A percentile compares a stretch with the other conserved stretches of the same genome.
Evolutionary conservation across 2,888 invertebrate genomes (phyloP).

Genomic region (Xanthostigma xanthostigma): DNA sequence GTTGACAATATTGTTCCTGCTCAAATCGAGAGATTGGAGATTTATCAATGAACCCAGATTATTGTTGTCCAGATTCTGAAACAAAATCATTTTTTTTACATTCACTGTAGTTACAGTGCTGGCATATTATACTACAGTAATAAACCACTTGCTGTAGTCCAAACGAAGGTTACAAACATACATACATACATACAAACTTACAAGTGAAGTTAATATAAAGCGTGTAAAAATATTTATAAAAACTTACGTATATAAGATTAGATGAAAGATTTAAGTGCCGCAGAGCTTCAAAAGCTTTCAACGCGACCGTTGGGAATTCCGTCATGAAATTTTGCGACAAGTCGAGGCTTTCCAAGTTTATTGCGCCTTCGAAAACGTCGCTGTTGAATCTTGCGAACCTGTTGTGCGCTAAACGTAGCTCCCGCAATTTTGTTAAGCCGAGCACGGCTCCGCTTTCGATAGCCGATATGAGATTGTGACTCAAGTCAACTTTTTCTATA

Average conservation of each 20-base stretch:
- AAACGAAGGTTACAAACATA: too few relatives aligned
- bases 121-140: too few relatives aligned
- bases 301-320: slow-evolving; percentile 64
- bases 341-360: slow-evolving; percentile 63
- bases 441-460: slow-evolving; percentile 65
- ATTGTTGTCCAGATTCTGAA: slow-evolving; percentile 60
- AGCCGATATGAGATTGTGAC: slow-evolving; percentile 56
- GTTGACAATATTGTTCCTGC: slow-evolving; percentile 69
- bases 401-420: slow-evolving; percentile 62
- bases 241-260: slow-evolving; percentile 64
- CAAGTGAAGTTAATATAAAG: too few relatives aligned
- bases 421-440: slow-evolving; percentile 48
- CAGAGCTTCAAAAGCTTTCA: slow-evolving; percentile 52
- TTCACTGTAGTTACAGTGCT: slow-evolving; percentile 2
- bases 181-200: too few relatives aligned
- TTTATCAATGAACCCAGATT: slow-evolving; percentile 50
- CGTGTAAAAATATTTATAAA: not conserved
- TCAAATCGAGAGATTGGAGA: slow-evolving; percentile 64
- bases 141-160: too few relatives aligned
- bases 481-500: slow-evolving; percentile 63
- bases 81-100: slow-evolving; percentile 11
- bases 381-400: slow-evolving; percentile 67
- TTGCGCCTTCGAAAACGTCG: slow-evolving; percentile 65
- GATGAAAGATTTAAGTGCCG: slow-evolving; percentile 67
- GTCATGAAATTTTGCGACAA: slow-evolving; percentile 74